Conservation (phyloP, 2,797 vertebrate species). For the Taenioides sp. region DNA sequence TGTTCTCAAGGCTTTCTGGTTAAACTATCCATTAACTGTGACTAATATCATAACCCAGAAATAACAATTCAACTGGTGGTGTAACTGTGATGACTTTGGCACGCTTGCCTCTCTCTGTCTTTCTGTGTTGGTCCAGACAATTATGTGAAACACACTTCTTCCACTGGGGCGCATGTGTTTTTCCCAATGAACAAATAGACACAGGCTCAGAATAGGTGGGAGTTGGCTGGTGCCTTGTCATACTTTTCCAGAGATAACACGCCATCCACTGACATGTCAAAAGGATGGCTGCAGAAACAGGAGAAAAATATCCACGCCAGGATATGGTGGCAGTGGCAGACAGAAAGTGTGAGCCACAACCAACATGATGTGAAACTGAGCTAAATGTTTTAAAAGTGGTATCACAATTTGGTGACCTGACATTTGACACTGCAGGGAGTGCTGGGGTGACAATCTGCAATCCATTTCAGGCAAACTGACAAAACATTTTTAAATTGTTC, state of each 20-base stretch:
- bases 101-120: slow-evolving; percentile 23
- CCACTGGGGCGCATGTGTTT: slow-evolving; percentile 47
- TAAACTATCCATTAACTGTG: slow-evolving; percentile 21
- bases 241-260: slow-evolving; percentile 38
- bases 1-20: slow-evolving; percentile 22
- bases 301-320: slow-evolving; percentile 33
- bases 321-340: slow-evolving; percentile 52
- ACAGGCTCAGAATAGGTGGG: slow-evolving; percentile 45
- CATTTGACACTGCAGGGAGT: not conserved
- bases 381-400: slow-evolving; percentile 6
- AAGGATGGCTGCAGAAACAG: slow-evolving; percentile 16
- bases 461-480: not conserved
- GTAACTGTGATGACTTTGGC: slow-evolving; percentile 26
- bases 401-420: not conserved
- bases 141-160: slow-evolving; percentile 58
- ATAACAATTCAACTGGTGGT: slow-evolving; percentile 32
- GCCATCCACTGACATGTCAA: slow-evolving; percentile 51
- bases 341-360: slow-evolving; percentile 66
- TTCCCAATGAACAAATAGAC: slow-evolving; percentile 42
- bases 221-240: slow-evolving; percentile 48
- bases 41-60: slow-evolving; percentile 28
- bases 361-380: slow-evolving; percentile 16
- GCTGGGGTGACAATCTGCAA: not conserved
- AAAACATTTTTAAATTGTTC: not conserved
- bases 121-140: slow-evolving; percentile 50